Conservation (phyloP, 2,113 vertebrate species). For the Dipodomys merriami region DNA sequence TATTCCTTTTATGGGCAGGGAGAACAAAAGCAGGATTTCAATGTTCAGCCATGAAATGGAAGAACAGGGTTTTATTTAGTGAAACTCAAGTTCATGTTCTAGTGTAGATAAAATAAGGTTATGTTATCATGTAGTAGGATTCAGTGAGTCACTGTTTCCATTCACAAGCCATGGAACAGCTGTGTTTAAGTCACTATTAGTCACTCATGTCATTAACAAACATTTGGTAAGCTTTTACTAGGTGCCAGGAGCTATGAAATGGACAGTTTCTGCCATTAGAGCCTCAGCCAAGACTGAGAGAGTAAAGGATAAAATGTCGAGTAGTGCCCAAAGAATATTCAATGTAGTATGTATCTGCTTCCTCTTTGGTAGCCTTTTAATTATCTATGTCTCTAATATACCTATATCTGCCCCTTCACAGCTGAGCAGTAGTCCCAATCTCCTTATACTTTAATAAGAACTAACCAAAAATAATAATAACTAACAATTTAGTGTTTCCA, state of each 20-base stretch:
- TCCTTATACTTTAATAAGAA: background rate
- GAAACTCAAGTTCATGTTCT: conserved; percentile 55
- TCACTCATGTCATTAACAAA: conserved; percentile 75
- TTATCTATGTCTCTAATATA: background rate
- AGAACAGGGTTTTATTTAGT: conserved; percentile 34
- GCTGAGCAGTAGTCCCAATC: background rate
- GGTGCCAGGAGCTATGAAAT: conserved; percentile 50
- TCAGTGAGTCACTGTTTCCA: conserved; percentile 71
- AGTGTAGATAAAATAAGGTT: conserved; percentile 48
- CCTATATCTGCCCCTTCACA: background rate
- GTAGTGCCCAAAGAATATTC: background rate
- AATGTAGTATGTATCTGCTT: background rate
- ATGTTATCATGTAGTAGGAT: conserved; percentile 24
- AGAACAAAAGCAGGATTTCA: background rate
- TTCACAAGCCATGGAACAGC: conserved; percentile 58
- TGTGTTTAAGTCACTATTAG: conserved; percentile 75
- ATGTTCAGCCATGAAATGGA: background rate
- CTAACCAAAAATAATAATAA: background rate
- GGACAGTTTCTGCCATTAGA: conserved; percentile 19
- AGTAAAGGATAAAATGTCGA: background rate
- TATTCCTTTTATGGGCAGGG: background rate
- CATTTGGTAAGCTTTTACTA: conserved; percentile 57
- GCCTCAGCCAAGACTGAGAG: background rate
- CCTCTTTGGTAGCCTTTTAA: background rate
- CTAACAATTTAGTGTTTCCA: background rate